Conservation (phyloP, 2,888 invertebrate species). For the Ichneumon xanthorius region DNA sequence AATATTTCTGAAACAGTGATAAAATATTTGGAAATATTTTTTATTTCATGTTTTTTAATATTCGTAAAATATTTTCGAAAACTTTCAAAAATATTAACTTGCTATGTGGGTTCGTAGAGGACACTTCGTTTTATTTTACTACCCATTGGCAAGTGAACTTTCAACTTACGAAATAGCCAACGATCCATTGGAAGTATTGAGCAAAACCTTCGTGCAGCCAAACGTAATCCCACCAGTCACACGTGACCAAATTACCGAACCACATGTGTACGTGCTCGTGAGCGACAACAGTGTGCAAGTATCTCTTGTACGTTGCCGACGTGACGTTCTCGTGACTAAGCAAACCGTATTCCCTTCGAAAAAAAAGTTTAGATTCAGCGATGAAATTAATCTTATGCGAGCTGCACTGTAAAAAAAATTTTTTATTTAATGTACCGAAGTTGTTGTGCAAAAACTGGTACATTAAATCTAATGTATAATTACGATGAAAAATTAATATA, state of each 20-base stretch:
- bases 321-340: constrained; percentile 70
- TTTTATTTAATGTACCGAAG: no score
- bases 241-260: constrained; percentile 91
- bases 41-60: no score
- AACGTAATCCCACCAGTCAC: constrained; percentile 90
- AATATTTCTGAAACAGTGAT: no score
- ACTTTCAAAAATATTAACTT: no score
- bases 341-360: constrained; percentile 78
- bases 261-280: constrained; percentile 92
- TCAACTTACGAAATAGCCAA: constrained; percentile 72
- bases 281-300: constrained; percentile 87
- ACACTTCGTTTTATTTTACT: neutral
- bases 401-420: no score
- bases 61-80: no score
- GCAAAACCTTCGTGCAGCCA: constrained; percentile 93
- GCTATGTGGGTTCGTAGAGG: no score
- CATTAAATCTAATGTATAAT: no score
- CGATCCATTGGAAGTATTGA: constrained; percentile 85
- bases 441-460: no score
- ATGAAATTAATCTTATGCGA: neutral
- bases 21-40: no score
- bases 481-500: no score
- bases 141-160: neutral
- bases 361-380: constrained; percentile 23
- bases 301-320: constrained; percentile 82